Evolutionary conservation across 2,113 vertebrate species (phyloP).

Genomic region (Pundamilia nyererei): DNA sequence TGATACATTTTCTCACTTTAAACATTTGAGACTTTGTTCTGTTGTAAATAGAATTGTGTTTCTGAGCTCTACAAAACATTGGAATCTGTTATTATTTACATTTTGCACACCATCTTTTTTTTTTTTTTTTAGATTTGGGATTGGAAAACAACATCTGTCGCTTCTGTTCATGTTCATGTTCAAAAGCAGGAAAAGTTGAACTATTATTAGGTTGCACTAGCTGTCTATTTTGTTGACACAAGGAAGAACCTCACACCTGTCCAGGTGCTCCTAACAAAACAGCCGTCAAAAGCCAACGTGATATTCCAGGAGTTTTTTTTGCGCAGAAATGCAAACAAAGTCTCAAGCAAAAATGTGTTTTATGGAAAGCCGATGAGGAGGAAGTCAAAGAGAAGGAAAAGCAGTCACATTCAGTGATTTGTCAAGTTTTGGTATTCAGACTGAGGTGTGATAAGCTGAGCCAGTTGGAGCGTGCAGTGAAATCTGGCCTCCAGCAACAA

Average conservation of each 20-base stretch:
- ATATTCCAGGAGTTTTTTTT: neutral
- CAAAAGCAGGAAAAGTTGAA: neutral
- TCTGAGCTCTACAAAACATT: neutral
- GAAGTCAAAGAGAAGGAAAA: neutral
- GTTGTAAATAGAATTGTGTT: neutral
- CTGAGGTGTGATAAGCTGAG: slow-evolving; percentile 51
- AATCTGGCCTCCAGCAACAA: slow-evolving; percentile 56
- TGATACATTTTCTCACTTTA: neutral
- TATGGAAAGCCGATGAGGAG: neutral
- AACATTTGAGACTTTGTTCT: neutral
- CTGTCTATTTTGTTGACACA: neutral
- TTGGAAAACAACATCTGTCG: neutral
- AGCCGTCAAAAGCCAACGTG: neutral
- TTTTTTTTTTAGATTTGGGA: neutral
- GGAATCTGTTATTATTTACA: neutral
- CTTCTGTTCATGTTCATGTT: neutral
- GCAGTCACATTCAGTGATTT: slow-evolving; percentile 3
- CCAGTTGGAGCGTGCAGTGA: slow-evolving; percentile 61
- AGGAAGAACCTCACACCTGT: neutral
- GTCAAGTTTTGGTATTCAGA: slow-evolving; percentile 47
- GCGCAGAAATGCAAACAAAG: neutral
- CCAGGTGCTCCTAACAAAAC: neutral
- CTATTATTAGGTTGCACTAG: neutral
- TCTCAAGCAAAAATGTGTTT: neutral
- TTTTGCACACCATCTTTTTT: neutral